Evolutionary conservation across 2,888 invertebrate species (phyloP), one percentile per base, ranked within the genome.

Genomic region (Carpatolechia fugitivella): DNA sequence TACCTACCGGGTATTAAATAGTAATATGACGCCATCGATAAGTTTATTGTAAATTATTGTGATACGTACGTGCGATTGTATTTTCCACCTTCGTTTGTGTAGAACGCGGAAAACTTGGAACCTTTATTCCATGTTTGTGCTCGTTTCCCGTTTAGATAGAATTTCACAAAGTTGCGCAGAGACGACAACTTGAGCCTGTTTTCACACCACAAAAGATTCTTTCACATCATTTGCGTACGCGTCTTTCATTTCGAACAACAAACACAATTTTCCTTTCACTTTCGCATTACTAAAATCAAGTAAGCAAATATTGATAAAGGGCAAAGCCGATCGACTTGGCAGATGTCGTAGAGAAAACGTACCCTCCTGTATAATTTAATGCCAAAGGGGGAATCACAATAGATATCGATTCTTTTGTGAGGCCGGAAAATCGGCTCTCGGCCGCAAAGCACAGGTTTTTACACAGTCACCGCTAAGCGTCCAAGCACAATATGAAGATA

Each of bases 221-320:
- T 48, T 52, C 29, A 35, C 33, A 35, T 56, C 55, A 56, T 48
- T 40, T 29, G 24, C 11, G 16, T 4, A 11, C 35, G 35, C 40
- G 11, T 13, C 13, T 41, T 24, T 54, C 40, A 47, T 44, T 54
- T 56, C 44, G 58, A 54, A 62, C 61, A 60, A 60, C 69, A 69
- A 69, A 70, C 66, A 66, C 69, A 72, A 69, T 71, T 69, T 71
- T 60, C 63, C 60, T 62, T 68, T 63, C 58, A 59, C 66, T 61
- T 66, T 69, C 66, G 61, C 64, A 68, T 74, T 69, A 76, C 70
- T 76, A 63, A 78, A 80, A 78, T 79, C 72, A 78, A 82, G 80
- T 76, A 80, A 77, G 79, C 77, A 85, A 84, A 86, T 82, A 82
- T 84, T 82, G 82, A 80, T 77, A 80, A 75, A 80, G 75, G 75